Evolutionary conservation across 2,888 invertebrate species (phyloP), one percentile per base, ranked within the genome.

Genomic region (Platycheirus albimanus): DNA sequence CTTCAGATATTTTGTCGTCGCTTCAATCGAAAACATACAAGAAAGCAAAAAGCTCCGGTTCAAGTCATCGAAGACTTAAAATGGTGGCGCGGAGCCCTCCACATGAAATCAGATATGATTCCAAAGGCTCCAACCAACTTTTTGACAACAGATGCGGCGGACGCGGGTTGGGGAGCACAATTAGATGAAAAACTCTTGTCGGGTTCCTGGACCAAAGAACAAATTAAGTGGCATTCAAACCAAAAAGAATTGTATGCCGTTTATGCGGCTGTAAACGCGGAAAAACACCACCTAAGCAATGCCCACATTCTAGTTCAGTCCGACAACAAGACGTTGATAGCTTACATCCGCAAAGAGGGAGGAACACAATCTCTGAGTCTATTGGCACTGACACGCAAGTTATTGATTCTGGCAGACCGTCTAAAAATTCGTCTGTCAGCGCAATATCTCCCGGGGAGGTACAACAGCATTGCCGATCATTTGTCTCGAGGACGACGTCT

Each of bases 151-250:
- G 51, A 20, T 30, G 51, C 63, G 30, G 24, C 28, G 43, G 41
- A n/a, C 45, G 20, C 54, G 15, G 56, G 47, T 36, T 58, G 58
- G 70, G 70, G 47, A n/a, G 70, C 64, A 10, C 61, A 49, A 30
- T 20, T 64, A 64, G 49, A 64, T 36, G 33, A 11, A 0, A 30
- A 43, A 63, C n/a, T 43, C 8, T 30, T 63, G 61, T 47, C 45
- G 3, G 61, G 61, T 17, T 45, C 10, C 6, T 64, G 63, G 63
- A 36, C 49, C 10, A 36, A 20, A 10, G 19, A n/a, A 13, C 63
- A 36, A 33, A 3, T 8, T 8, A 49, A 33, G 20, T 64, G 36
- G 36, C 30, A 30, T 30, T 30, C 30, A 30, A 30, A 30, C 30
- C 30, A 5, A 3, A 30, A 30, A 30, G 30, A 30, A 30, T 10